A percentile compares a stretch with the other conserved stretches of the same genome.
Evolutionary conservation across 2,113 vertebrate species (phyloP).

Genomic region (Macquaria ambigua): DNA sequence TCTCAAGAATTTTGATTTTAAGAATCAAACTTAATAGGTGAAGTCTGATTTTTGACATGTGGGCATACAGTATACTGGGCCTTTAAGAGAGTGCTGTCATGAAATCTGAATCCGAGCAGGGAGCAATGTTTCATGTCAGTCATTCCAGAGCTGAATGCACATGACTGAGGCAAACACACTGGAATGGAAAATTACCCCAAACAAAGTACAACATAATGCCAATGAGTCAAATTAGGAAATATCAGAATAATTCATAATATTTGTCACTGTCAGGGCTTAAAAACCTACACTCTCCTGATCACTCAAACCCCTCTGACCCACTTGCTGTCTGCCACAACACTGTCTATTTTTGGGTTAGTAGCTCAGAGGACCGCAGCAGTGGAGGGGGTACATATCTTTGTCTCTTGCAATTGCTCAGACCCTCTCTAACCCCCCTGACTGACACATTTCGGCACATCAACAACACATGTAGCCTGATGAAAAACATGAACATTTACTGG

Average conservation of each 20-base stretch:
- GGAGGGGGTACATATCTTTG: conserved; percentile 77
- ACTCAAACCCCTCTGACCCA: conserved; percentile 65
- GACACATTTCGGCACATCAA: conserved; percentile 40
- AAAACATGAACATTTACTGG: conserved; percentile 40
- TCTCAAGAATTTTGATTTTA: background rate
- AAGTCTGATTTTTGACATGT: background rate
- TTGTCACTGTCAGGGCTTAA: conserved; percentile 3
- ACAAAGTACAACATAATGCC: background rate
- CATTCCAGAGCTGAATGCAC: conserved; percentile 53
- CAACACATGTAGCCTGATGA: conserved; percentile 45
- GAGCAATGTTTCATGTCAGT: conserved; percentile 48
- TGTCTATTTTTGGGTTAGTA: conserved; percentile 83
- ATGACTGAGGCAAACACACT: conserved; percentile 38
- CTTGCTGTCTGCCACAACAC: conserved; percentile 70
- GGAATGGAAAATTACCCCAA: background rate
- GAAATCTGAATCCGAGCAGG: conserved; percentile 78
- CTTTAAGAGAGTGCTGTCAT: conserved; percentile 75
- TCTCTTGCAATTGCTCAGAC: conserved; percentile 52
- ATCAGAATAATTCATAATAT: background rate
- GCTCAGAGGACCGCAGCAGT: conserved; percentile 70
- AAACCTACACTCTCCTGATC: conserved; percentile 8
- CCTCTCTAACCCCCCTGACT: conserved; percentile 25
- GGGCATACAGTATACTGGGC: conserved; percentile 33
- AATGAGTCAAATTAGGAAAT: background rate
- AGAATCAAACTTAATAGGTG: background rate